Conservation (phyloP, 2,888 invertebrate genomes). For the Ptilodon capucinus region DNA sequence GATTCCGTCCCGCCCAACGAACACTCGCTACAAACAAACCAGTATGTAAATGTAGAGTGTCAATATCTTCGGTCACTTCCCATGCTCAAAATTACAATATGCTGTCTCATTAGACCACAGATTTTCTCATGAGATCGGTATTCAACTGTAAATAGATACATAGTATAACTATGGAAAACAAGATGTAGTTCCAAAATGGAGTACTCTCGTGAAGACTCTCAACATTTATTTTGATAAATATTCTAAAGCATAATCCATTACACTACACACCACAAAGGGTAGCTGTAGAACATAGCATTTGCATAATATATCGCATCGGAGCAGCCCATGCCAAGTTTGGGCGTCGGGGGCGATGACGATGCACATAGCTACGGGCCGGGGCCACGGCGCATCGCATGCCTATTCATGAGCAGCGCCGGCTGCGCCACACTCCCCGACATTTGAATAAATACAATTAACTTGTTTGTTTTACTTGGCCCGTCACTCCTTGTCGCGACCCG, state of each 20-base stretch:
- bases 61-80: slow-evolving; percentile 33
- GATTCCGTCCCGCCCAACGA: slow-evolving; percentile 56
- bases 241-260: background rate
- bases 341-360: slow-evolving; percentile 51
- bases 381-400: slow-evolving; percentile 57
- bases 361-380: slow-evolving; percentile 65
- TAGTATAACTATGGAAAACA: background rate
- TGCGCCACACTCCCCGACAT: slow-evolving; percentile 61
- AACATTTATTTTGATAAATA: background rate
- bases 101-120: slow-evolving; percentile 9
- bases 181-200: no score
- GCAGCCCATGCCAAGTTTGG: slow-evolving; percentile 23
- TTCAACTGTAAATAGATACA: no score
- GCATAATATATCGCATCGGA: slow-evolving; percentile 26
- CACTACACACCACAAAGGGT: background rate
- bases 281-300: slow-evolving; percentile 21
- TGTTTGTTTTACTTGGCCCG: slow-evolving; percentile 77
- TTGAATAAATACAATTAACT: slow-evolving; percentile 83
- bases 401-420: slow-evolving; percentile 77
- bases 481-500: slow-evolving; percentile 56
- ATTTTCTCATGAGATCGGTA: background rate
- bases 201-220: background rate
- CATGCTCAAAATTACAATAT: slow-evolving; percentile 21
- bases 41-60: slow-evolving; percentile 49
- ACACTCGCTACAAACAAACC: slow-evolving; percentile 34